Evolutionary conservation across 1,140 invertebrate genomes (phyloP).

Genomic region (Hylyphantes graminicola): DNA sequence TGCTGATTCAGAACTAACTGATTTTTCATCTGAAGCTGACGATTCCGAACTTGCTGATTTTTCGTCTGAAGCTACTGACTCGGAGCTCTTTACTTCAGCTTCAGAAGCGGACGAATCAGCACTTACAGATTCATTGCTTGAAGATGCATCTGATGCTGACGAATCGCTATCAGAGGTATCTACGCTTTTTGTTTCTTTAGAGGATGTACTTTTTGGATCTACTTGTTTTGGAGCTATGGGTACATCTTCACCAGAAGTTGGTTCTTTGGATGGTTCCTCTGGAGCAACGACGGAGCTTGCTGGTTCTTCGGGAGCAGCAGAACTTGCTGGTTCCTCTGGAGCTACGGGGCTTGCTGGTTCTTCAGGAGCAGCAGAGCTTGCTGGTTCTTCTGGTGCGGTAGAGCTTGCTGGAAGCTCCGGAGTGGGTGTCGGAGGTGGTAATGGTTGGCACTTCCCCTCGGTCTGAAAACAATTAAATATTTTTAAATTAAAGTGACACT

Average conservation of each 20-base stretch:
- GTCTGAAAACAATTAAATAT: neutral
- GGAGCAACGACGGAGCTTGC: neutral
- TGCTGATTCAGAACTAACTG: neutral
- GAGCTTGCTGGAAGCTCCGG: conserved; percentile 1
- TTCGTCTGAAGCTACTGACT: conserved; percentile 5
- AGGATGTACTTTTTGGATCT: neutral
- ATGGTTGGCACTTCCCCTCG: conserved; percentile 1
- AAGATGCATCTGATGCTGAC: neutral
- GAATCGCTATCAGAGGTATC: neutral
- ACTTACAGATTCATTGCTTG: neutral
- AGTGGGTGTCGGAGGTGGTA: conserved; percentile 19
- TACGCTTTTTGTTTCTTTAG: neutral
- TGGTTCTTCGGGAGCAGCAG: neutral
- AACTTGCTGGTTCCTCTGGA: conserved; percentile 6
- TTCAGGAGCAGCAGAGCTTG: neutral
- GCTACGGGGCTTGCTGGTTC: conserved; percentile 1
- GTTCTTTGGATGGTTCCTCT: conserved; percentile 9
- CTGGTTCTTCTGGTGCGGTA: conserved; percentile 5
- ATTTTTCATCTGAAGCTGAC: neutral
- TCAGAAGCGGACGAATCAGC: neutral
- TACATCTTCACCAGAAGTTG: neutral
- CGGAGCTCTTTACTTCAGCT: neutral
- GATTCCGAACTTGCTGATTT: neutral
- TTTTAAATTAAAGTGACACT: too few relatives aligned
- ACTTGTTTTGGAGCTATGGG: neutral